A percentile compares a stretch with the other conserved stretches of the same genome.
Conservation (phyloP, 1,140 invertebrate genomes). For the Rhagoletis pomonella region DNA sequence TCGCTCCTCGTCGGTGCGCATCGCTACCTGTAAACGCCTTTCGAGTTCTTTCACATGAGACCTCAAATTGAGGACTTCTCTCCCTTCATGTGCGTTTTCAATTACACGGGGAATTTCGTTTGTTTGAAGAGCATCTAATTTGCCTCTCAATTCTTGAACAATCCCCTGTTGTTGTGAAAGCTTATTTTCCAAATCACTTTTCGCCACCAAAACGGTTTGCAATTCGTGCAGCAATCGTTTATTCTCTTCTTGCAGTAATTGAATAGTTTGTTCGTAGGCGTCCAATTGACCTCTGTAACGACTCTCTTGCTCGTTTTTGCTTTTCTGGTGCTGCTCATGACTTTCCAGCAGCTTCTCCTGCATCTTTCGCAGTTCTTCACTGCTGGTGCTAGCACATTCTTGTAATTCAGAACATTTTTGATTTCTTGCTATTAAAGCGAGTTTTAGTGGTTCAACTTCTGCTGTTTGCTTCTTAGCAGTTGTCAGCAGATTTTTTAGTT, state of each 20-base stretch:
- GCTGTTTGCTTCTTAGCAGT: not conserved
- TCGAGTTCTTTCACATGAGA: conserved; percentile 63
- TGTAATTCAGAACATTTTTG: not conserved
- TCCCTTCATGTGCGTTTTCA: not conserved
- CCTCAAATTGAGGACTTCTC: conserved; percentile 54
- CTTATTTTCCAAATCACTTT: not conserved
- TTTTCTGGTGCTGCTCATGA: not conserved
- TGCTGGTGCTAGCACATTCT: not conserved
- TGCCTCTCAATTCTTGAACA: not conserved
- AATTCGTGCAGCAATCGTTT: not conserved
- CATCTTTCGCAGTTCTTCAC: not conserved
- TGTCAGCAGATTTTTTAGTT: not conserved
- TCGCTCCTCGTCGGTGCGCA: conserved; percentile 51
- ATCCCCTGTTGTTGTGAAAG: not conserved
- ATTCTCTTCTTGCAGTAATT: not conserved
- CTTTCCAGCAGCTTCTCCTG: conserved; percentile 7
- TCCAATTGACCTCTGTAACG: not conserved
- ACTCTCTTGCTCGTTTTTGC: not conserved
- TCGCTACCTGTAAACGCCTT: conserved; percentile 59
- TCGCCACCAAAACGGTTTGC: not conserved
- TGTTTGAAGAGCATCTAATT: not conserved
- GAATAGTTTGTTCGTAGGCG: not conserved
- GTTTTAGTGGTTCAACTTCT: not conserved
- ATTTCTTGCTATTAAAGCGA: not conserved
- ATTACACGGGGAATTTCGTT: not conserved